Conservation (phyloP, 2,113 vertebrate species). For the Chauna torquata region DNA sequence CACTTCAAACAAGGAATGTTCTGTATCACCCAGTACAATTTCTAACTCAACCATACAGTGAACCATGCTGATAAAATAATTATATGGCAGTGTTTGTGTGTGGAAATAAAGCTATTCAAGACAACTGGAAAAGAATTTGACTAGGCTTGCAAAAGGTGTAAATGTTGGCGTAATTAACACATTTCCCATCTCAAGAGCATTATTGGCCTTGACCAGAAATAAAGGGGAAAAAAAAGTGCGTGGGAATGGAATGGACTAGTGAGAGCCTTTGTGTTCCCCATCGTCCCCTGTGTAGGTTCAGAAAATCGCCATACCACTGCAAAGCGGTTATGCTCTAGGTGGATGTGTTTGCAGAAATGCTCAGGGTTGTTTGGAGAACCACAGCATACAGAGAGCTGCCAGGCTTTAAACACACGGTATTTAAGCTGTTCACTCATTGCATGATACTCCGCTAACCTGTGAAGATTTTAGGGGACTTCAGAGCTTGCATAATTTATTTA, state of each 20-base stretch:
- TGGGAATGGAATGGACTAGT: background rate
- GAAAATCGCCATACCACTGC: background rate
- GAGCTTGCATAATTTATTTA: background rate
- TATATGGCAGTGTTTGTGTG: background rate
- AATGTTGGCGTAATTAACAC: background rate
- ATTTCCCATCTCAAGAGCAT: background rate
- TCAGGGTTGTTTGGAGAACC: background rate
- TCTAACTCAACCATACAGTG: background rate
- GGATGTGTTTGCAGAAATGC: background rate
- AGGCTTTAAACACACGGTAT: background rate
- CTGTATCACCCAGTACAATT: background rate
- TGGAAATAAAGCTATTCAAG: background rate
- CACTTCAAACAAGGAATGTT: background rate
- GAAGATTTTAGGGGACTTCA: background rate
- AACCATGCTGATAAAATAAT: background rate
- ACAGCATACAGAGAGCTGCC: fast-evolving
- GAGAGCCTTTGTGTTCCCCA: background rate
- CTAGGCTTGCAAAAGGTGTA: background rate
- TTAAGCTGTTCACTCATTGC: background rate
- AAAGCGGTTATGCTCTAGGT: background rate
- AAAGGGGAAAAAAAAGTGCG: background rate
- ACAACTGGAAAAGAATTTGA: background rate
- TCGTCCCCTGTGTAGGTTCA: background rate
- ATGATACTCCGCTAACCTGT: background rate
- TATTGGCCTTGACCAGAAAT: background rate